Percentiles rank a stretch among this genome's conserved stretches.
phyloP scores from a whole-genome alignment of 2,113 vertebrate genomes.

The Erythrocercus mccallii region DNA sequence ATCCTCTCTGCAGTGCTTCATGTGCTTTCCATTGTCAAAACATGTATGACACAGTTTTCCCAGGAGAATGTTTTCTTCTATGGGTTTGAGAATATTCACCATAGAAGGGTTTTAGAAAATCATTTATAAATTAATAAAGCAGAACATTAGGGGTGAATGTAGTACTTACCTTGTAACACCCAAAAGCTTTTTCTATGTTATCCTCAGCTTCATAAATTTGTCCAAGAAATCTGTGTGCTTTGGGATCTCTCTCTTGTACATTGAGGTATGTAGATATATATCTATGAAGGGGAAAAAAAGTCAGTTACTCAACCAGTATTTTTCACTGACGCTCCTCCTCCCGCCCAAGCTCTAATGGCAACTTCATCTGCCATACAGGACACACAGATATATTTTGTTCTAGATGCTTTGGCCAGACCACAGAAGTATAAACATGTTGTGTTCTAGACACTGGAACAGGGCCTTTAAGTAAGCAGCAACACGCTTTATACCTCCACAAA shows the following conservation, averaged over 20 bases:
- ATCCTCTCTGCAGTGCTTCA: not conserved
- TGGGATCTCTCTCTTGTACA: constrained; percentile 91
- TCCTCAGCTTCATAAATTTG: constrained; percentile 91
- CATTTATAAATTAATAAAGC: not conserved
- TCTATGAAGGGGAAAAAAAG: constrained; percentile 51
- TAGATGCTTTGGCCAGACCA: not conserved
- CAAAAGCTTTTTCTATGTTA: constrained; percentile 88
- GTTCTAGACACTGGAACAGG: not conserved
- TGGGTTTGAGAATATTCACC: not conserved
- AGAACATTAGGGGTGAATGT: not conserved
- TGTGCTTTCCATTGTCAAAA: not conserved
- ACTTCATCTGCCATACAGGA: not conserved
- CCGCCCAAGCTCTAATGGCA: not conserved
- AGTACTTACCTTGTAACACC: constrained; percentile 88
- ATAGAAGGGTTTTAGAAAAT: not conserved
- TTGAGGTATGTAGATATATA: constrained; percentile 90
- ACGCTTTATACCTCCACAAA: not conserved
- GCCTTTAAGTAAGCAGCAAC: not conserved
- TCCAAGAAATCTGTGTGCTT: constrained; percentile 95
- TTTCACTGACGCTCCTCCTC: not conserved
- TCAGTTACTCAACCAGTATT: not conserved
- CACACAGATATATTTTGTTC: not conserved
- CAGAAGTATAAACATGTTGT: not conserved
- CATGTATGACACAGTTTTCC: not conserved
- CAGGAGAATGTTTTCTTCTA: not conserved